A percentile compares a stretch with the other conserved stretches of the same genome.
Conservation (phyloP, 2,888 invertebrate genomes). For the Melieria picta region DNA sequence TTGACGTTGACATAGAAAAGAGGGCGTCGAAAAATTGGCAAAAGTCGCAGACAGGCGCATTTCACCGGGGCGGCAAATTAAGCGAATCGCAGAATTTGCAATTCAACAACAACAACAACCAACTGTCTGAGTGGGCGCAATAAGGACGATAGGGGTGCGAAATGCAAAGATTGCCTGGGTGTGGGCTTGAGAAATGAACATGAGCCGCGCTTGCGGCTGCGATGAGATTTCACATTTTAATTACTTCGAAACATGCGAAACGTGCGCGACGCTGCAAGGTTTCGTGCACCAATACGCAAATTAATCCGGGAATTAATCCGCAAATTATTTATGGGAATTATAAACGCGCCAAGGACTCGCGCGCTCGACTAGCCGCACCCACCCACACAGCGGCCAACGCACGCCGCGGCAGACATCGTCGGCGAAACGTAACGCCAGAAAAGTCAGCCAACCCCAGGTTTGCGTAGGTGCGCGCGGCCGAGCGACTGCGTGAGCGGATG, state of each 20-base stretch:
- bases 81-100: too few relatives aligned
- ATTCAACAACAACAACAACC: too few relatives aligned
- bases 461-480: neutral
- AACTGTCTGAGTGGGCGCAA: too few relatives aligned
- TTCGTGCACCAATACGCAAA: slow-evolving; percentile 52
- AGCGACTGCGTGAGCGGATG: slow-evolving; percentile 3
- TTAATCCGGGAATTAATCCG: slow-evolving; percentile 51
- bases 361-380: neutral
- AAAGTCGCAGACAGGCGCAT: too few relatives aligned
- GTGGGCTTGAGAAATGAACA: too few relatives aligned
- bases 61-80: too few relatives aligned
- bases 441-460: neutral
- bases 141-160: too few relatives aligned
- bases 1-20: too few relatives aligned
- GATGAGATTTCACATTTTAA: slow-evolving; percentile 46
- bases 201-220: neutral
- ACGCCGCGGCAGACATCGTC: neutral
- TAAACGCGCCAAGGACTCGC: slow-evolving; percentile 58
- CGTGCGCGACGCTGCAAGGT: slow-evolving; percentile 43
- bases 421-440: slow-evolving; percentile 18
- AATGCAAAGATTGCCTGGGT: too few relatives aligned
- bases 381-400: neutral
- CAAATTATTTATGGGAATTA: slow-evolving; percentile 61
- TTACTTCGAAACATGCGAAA: slow-evolving; percentile 44
- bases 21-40: too few relatives aligned